Evolutionary conservation across 2,797 vertebrate genomes (phyloP).

Genomic region (Etheostoma nigrum): DNA sequence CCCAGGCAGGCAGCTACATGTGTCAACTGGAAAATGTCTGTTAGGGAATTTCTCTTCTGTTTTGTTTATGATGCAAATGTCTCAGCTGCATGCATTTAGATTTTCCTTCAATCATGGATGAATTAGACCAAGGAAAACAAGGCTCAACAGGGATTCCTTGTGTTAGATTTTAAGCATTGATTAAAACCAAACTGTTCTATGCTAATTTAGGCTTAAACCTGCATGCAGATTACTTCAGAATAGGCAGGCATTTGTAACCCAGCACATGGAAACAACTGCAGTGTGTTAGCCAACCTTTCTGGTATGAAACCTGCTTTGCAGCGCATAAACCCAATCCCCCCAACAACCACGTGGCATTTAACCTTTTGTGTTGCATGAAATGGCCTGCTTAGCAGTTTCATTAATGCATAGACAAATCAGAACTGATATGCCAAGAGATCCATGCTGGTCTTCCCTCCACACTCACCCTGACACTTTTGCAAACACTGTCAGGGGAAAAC

Average conservation of each 20-base stretch:
- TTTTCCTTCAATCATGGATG: constrained; percentile 49
- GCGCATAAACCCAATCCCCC: constrained; percentile 8
- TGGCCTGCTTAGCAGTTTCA: constrained; percentile 5
- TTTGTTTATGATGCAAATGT: constrained; percentile 63
- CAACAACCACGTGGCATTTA: constrained; percentile 19
- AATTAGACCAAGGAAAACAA: constrained; percentile 47
- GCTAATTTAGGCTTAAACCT: constrained; percentile 15
- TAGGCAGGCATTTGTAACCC: constrained; percentile 2
- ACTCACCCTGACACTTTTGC: not conserved
- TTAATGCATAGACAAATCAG: constrained; percentile 28
- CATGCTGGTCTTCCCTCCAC: not conserved
- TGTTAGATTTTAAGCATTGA: constrained; percentile 23
- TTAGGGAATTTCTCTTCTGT: constrained; percentile 43
- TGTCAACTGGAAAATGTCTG: constrained; percentile 62
- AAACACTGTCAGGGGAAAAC: constrained; percentile 34
- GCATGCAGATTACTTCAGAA: constrained; percentile 5
- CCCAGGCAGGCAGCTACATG: constrained; percentile 50
- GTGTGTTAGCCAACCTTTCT: constrained; percentile 1
- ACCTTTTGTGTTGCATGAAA: constrained; percentile 10
- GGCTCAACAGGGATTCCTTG: constrained; percentile 31
- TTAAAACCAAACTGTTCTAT: constrained; percentile 19
- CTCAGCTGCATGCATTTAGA: constrained; percentile 35
- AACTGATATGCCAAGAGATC: not conserved
- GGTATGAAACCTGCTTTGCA: constrained; percentile 23
- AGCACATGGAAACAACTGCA: constrained; percentile 23